Evolutionary conservation across 2,888 invertebrate genomes (phyloP), one percentile per base, ranked within the genome.

Genomic region (Ennomos quercinarius): DNA sequence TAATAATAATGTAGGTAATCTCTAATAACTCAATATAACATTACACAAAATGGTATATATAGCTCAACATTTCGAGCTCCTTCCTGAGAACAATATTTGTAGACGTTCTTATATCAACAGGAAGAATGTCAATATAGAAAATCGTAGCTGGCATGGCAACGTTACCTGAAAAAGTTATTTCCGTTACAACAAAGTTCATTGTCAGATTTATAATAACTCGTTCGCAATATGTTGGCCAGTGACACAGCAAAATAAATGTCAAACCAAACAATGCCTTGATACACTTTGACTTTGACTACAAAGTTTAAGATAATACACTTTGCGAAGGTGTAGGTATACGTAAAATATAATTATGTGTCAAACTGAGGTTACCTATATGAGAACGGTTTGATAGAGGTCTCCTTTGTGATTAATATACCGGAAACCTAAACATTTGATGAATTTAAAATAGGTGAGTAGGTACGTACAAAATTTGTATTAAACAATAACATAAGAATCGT

Each of bases 251-350:
- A 2, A 27, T 27, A 51, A 40, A 41, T 45, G 57, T 63, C 57
- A 60, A 48, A 36, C 41, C 45, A 42, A 51, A 54, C 60, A 50
- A 47, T 41, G 50, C 50, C 66, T 66, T 61, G 61, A n/a, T 42
- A 41, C 27, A 54, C 38, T 42, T n/a, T 8, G 11, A 2, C 10
- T 17, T 17, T 17, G 17, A 4, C 17, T 17, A 4, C 4, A 17
- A 2, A 17, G n/a, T 17, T 17, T 4, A 17, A 17, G 1, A 4
- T 10, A 6, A 35, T 8, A 44, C 44, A 44, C 34, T 35, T 35
- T 46, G 41, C 46, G 17, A 36, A 53, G 9, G 10, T 3, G 10
- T 6, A 36, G 42, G 42, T 37, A 42, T 55, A 48, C 27, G 3
- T 27, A 27, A 4, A 27, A 27, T 27, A 27, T 6, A 27, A 27